phyloP scores from a whole-genome alignment of 2,797 vertebrate species.

The Jordanella pulchra region DNA sequence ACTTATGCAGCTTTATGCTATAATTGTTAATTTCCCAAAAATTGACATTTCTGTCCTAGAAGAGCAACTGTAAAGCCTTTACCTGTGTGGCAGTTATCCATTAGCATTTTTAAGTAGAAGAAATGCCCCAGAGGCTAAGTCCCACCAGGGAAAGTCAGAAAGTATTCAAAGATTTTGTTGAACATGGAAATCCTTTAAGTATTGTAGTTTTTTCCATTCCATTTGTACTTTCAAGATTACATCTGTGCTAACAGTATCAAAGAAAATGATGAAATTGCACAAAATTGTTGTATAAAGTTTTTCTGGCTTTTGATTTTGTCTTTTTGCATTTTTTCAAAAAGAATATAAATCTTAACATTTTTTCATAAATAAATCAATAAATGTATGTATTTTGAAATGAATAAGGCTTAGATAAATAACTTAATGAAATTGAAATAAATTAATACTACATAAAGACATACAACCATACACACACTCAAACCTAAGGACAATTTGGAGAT shows the following conservation, averaged over 20 bases:
- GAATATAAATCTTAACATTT: no score
- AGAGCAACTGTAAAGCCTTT: neutral
- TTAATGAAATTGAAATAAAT: no score
- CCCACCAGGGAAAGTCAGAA: neutral
- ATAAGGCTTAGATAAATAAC: no score
- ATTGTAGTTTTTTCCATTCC: neutral
- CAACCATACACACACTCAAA: no score
- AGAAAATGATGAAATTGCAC: neutral
- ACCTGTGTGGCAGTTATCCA: neutral
- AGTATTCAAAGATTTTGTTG: neutral
- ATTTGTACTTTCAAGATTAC: neutral
- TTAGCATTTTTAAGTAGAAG: neutral
- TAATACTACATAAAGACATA: no score
- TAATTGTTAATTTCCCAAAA: neutral
- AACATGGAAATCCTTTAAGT: neutral
- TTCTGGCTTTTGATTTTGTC: neutral
- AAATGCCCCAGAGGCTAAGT: neutral
- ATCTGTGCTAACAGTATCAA: neutral
- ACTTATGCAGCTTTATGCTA: neutral
- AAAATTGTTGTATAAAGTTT: neutral
- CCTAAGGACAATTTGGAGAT: no score
- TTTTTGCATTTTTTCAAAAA: neutral
- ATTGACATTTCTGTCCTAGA: neutral
- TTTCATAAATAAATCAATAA: neutral
- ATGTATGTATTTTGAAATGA: no score